Evolutionary conservation across 2,888 invertebrate species (phyloP).

Genomic region (Hirtodrosophila trivittata): DNA sequence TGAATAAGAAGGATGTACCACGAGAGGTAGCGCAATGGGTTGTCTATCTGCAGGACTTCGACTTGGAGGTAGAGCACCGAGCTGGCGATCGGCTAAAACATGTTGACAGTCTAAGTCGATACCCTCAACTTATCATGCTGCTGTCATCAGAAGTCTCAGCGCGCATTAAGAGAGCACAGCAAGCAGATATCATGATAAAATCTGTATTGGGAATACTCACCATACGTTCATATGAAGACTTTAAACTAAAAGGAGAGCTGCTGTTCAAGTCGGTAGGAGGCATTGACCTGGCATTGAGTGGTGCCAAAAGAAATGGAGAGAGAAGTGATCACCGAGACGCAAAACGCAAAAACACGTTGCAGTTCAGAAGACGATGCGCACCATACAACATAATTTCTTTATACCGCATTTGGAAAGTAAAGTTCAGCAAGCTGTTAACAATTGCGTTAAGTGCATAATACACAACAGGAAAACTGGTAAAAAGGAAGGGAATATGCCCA

Average conservation of each 20-base stretch:
- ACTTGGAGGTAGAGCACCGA: slow-evolving; percentile 3
- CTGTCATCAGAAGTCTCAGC: too few relatives aligned
- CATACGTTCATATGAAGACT: not conserved
- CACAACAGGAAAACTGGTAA: not conserved
- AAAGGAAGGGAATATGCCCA: slow-evolving; percentile 1
- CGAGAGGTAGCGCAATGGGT: slow-evolving; percentile 6
- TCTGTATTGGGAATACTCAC: too few relatives aligned
- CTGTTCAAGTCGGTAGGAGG: not conserved
- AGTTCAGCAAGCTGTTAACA: not conserved
- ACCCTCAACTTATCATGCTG: too few relatives aligned
- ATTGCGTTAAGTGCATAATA: not conserved
- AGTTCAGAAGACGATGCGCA: not conserved
- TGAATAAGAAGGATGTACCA: too few relatives aligned
- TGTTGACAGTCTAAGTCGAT: slow-evolving; percentile 1
- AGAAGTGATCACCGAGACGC: not conserved
- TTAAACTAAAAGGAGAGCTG: not conserved
- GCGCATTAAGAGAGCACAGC: not conserved
- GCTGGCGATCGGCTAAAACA: not conserved
- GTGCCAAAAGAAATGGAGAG: not conserved
- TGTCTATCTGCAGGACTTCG: slow-evolving; percentile 11
- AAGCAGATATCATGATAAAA: too few relatives aligned
- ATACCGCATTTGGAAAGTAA: not conserved
- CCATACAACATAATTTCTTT: too few relatives aligned
- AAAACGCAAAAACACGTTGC: not conserved
- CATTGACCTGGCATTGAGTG: not conserved